Evolutionary conservation across 1,140 invertebrate species (phyloP).

Genomic region (Drosophila bocki): DNA sequence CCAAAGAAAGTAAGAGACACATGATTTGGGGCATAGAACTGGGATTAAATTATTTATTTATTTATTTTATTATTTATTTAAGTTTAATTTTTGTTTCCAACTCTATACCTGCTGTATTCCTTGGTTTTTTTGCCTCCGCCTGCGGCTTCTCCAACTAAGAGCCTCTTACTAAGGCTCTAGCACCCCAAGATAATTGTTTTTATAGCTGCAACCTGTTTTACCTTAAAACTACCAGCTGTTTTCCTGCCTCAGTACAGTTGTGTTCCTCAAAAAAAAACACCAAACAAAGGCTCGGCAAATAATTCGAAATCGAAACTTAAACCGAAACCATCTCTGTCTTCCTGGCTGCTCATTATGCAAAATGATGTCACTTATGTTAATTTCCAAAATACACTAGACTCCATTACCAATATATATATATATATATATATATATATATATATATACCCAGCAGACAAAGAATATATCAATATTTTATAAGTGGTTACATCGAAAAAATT

Average conservation of each 20-base stretch:
- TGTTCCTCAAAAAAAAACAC: background rate
- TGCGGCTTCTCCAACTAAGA: background rate
- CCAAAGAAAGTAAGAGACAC: slow-evolving; percentile 5
- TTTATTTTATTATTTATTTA: too few species aligned
- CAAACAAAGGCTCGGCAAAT: background rate
- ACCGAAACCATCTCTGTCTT: background rate
- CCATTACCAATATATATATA: background rate
- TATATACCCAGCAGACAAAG: background rate
- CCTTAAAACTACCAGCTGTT: background rate
- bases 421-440: background rate
- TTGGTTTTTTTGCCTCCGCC: background rate
- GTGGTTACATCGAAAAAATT: too few species aligned
- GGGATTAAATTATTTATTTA: too few species aligned
- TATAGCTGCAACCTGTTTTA: slow-evolving; percentile 10
- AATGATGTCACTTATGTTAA: slow-evolving; percentile 51
- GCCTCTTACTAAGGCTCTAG: slow-evolving; percentile 11
- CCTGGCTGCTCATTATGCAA: slow-evolving; percentile 35
- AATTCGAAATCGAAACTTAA: background rate
- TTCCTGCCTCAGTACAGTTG: slow-evolving; percentile 14
- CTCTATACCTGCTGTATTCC: background rate
- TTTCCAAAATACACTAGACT: slow-evolving; percentile 26
- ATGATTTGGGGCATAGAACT: background rate
- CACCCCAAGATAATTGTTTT: slow-evolving; percentile 14
- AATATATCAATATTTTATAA: too few species aligned
- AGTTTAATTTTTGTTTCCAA: background rate